These are phyloP conservation scores for Umimayanthus kanabou DNA, from an alignment of 92 coral and sea anemone species.

Conservation along the genomic window DNA sequence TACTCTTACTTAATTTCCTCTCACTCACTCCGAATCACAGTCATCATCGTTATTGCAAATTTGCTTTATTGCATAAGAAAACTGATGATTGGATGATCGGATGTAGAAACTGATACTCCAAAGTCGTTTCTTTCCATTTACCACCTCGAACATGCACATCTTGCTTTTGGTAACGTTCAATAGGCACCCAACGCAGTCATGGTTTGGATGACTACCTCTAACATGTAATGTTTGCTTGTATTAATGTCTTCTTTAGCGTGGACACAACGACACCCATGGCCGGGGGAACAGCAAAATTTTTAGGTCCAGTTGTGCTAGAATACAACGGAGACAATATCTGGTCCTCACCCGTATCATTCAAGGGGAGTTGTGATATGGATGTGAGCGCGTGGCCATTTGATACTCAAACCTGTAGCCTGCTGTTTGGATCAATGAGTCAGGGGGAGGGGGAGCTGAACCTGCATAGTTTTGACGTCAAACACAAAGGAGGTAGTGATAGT, in stretches of 20 bases:
- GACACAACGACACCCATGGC: constrained; percentile 19
- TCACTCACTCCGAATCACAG: too few species aligned
- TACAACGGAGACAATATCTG: constrained; percentile 38
- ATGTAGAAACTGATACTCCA: too few species aligned
- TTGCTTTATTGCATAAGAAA: too few species aligned
- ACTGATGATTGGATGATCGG: too few species aligned
- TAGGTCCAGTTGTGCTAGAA: background rate
- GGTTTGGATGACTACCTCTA: background rate
- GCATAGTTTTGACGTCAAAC: constrained; percentile 23
- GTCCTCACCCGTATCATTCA: constrained; percentile 88
- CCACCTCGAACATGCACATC: background rate
- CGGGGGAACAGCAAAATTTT: constrained; percentile 30
- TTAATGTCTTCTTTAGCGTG: background rate
- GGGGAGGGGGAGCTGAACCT: constrained; percentile 49
- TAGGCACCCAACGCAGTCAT: too few species aligned
- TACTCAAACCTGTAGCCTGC: constrained; percentile 63
- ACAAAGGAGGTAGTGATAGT: constrained; percentile 5
- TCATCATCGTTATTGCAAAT: too few species aligned
- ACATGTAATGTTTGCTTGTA: background rate
- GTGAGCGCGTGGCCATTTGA: constrained; percentile 80
- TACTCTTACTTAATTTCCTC: too few species aligned
- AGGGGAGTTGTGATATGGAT: constrained; percentile 76
- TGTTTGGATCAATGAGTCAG: constrained; percentile 85
- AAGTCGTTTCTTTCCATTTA: too few species aligned
- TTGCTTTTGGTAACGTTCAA: too few species aligned